Evolutionary conservation across 2,888 invertebrate genomes (phyloP).

Genomic region (Leptinotarsa juncta): DNA sequence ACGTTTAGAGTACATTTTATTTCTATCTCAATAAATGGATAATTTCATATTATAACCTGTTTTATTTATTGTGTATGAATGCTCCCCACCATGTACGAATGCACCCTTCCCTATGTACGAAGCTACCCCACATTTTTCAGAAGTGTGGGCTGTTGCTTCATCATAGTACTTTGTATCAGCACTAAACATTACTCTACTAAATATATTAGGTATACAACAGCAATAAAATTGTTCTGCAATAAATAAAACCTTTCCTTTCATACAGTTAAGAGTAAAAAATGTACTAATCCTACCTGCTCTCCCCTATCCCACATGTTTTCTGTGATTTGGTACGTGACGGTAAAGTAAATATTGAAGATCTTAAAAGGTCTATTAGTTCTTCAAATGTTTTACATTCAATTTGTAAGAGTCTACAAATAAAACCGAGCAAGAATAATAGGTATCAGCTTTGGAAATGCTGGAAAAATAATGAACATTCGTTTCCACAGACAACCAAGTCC

Average conservation of each 20-base stretch:
- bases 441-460: not conserved
- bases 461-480: not conserved
- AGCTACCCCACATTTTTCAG: slow-evolving; percentile 10
- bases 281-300: too few relatives aligned
- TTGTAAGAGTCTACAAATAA: not conserved
- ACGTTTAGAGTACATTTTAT: not conserved
- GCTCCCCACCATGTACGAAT: not conserved
- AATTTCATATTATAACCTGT: not conserved
- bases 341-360: not conserved
- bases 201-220: not conserved
- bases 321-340: not conserved
- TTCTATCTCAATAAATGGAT: not conserved
- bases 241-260: too few relatives aligned
- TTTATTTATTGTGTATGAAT: not conserved
- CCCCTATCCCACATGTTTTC: not conserved
- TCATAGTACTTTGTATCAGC: too few relatives aligned
- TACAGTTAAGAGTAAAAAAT: too few relatives aligned
- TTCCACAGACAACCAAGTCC: not conserved
- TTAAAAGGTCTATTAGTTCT: not conserved
- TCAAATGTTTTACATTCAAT: not conserved
- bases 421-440: not conserved
- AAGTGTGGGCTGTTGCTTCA: too few relatives aligned
- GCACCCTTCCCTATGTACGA: slow-evolving; percentile 5
- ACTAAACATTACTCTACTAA: not conserved
- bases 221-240: too few relatives aligned